Conservation (phyloP, 2,797 vertebrate genomes). For the Danio choprae region DNA sequence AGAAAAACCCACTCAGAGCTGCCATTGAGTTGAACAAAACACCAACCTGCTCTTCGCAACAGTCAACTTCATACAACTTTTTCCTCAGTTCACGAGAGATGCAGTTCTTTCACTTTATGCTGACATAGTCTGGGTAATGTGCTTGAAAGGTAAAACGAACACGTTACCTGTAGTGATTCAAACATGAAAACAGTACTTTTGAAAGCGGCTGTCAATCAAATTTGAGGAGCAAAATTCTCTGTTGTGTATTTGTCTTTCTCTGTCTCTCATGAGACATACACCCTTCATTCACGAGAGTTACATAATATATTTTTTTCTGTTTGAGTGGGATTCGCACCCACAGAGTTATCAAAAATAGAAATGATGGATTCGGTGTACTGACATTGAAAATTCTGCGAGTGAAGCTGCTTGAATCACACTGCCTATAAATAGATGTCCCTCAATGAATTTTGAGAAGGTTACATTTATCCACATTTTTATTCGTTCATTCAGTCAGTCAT, state of each 20-base stretch:
- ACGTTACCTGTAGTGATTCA: background rate
- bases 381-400: constrained; percentile 7
- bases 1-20: background rate
- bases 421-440: constrained; percentile 12
- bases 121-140: background rate
- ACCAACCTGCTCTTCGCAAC: background rate
- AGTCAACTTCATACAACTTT: background rate
- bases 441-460: constrained; percentile 14
- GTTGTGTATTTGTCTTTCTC: constrained; percentile 26
- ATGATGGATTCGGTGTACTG: constrained; percentile 24
- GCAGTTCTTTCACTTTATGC: background rate
- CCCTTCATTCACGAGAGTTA: constrained; percentile 31
- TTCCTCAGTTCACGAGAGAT: background rate
- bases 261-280: background rate
- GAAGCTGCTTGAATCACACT: constrained; percentile 6
- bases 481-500: background rate
- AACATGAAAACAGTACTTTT: background rate
- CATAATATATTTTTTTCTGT: constrained; percentile 25
- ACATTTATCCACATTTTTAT: background rate
- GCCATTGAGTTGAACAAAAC: background rate
- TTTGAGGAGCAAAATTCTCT: background rate
- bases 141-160: background rate
- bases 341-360: constrained; percentile 27
- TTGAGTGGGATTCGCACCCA: constrained; percentile 48
- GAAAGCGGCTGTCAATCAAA: background rate